A percentile compares a stretch with the other conserved stretches of the same genome.
These are phyloP conservation scores for Labroides dimidiatus DNA, from an alignment of 2,797 vertebrate genomes.

Conservation along the genomic window DNA sequence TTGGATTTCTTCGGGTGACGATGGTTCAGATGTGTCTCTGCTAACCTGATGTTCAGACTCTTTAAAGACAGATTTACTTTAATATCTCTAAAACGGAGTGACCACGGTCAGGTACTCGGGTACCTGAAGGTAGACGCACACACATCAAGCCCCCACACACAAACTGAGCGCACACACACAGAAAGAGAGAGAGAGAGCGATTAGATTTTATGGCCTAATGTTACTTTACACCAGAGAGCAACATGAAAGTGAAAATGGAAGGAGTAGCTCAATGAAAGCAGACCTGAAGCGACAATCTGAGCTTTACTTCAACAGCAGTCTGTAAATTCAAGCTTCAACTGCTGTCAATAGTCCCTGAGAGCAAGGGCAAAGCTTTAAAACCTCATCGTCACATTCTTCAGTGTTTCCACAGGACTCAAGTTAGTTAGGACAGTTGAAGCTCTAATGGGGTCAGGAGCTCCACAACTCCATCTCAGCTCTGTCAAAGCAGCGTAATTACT, in stretches of 20 bases:
- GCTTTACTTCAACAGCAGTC: conserved; percentile 27
- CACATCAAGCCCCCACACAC: background rate
- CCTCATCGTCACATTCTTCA: conserved; percentile 40
- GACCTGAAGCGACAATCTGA: conserved; percentile 20
- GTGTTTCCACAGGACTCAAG: conserved; percentile 52
- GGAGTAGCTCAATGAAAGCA: conserved; percentile 27
- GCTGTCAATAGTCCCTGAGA: conserved; percentile 41
- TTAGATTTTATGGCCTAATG: conserved; percentile 12
- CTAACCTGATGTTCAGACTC: background rate
- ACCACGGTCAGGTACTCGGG: conserved; percentile 1
- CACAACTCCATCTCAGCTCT: conserved; percentile 64
- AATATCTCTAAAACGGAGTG: background rate
- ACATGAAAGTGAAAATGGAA: conserved; percentile 24
- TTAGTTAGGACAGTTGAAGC: conserved; percentile 45
- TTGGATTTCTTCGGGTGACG: conserved; percentile 26
- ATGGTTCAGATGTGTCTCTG: conserved; percentile 8
- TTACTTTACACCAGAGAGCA: conserved; percentile 29
- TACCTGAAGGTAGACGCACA: background rate
- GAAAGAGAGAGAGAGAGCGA: no score
- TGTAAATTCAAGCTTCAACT: conserved; percentile 44
- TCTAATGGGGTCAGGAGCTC: conserved; percentile 60
- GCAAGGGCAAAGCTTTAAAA: conserved; percentile 45
- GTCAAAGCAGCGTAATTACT: conserved; percentile 62
- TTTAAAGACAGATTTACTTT: background rate
- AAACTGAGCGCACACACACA: no score